Base-by-base conservation (phyloP, 2,113 vertebrate genomes). In the Carlito syrichta region DNA sequence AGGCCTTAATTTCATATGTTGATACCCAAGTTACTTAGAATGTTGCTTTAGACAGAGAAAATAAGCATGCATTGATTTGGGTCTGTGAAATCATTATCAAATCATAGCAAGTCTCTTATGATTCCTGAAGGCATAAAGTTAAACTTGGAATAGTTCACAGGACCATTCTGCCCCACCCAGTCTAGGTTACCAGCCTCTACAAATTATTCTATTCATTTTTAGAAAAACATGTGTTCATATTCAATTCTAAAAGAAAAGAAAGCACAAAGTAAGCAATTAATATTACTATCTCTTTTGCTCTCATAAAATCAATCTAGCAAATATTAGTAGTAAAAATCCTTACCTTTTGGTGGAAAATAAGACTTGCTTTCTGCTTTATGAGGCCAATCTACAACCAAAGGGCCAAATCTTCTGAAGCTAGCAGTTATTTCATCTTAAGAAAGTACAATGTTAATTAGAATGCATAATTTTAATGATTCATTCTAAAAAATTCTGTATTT, bases 331-430 rank as follows among this genome's bases (percentile, higher is more conserved):
- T 83, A 82, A 95, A 87, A 90, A 48, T 3, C 20, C 86, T 96
- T 99, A 99, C 99, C 99, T 99, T 99, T 99, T 78, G 99, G 99
- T 95, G 99, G 99, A 97, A 99, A 99, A 98, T 99, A 99, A 83
- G 99, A 99, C 94, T 99, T 99, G 99, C 99, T 99, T 99, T 99
- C 99, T 63, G 99, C 99, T 99, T 99, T 99, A 98, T 99, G 99
- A 69, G 99, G 99, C 99, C 99, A 99, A 97, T 99, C 99, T 89
- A 99, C 99, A 86, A 99, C 99, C 98, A 99, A 98, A 98, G 99
- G 99, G 76, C 99, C 99, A 84, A 99, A 99, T 97, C 99, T 99
- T 85, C 99, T 99, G 98, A 99, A 99, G 98, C 99, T 99, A 91
- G 99, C 99, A 93, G 99, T 99, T 98, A 99, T 99, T 99, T 99